Evolutionary conservation across 2,797 vertebrate species (phyloP).

Genomic region (Sciurus vulgaris): DNA sequence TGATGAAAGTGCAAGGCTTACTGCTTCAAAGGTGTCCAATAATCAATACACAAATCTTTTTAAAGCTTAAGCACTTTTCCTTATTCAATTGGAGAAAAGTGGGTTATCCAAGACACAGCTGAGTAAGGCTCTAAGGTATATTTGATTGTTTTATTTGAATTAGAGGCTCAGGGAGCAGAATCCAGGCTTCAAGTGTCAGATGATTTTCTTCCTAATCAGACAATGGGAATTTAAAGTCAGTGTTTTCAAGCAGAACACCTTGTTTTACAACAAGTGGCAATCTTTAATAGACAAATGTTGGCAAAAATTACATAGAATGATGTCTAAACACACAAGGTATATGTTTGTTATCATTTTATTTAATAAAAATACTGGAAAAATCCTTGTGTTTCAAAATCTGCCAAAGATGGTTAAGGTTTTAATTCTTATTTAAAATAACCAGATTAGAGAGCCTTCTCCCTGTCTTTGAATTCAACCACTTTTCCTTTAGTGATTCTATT

Average conservation of each 20-base stretch:
- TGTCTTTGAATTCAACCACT: not conserved
- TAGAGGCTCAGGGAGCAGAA: not conserved
- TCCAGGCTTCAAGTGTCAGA: not conserved
- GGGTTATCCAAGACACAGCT: not conserved
- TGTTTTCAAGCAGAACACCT: not conserved
- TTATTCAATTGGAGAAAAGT: not conserved
- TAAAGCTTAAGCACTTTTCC: slow-evolving; percentile 11
- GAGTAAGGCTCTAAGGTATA: not conserved
- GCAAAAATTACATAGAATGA: not conserved
- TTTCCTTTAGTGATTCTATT: not conserved
- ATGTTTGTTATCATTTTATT: slow-evolving; percentile 59
- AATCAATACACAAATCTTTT: not conserved
- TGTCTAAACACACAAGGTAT: not conserved
- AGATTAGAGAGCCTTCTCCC: not conserved
- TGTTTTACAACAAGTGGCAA: not conserved
- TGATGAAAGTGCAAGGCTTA: slow-evolving; percentile 33
- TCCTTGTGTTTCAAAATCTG: slow-evolving; percentile 58
- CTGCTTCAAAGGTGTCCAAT: not conserved
- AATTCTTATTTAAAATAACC: slow-evolving; percentile 32
- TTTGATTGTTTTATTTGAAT: not conserved
- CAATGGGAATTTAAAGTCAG: not conserved
- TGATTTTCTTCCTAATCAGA: not conserved
- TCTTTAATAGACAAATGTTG: not conserved
- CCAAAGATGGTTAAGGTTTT: not conserved
- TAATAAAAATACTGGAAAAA: slow-evolving; percentile 65